Percentiles rank a stretch among this genome's conserved stretches.
Conservation (phyloP, 2,888 invertebrate species). For the Orthosia gothica region DNA sequence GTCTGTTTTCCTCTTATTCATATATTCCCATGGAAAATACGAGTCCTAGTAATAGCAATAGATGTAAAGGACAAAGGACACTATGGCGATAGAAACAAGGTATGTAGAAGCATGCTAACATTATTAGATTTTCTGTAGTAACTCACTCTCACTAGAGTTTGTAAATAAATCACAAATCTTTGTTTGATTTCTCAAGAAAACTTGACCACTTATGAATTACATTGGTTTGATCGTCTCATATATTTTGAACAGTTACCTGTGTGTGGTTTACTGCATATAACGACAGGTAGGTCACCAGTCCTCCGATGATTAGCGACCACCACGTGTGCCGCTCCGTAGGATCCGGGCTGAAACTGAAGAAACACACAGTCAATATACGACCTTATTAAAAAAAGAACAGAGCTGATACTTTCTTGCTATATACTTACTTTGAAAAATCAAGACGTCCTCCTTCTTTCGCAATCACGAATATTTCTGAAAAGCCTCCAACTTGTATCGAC, state of each 20-base stretch:
- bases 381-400: neutral
- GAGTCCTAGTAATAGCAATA: neutral
- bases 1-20: neutral
- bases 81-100: neutral
- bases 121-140: constrained; percentile 14
- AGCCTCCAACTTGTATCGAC: constrained; percentile 93
- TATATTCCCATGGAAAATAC: neutral
- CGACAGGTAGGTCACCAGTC: constrained; percentile 95
- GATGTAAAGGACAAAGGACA: neutral
- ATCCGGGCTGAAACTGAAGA: constrained; percentile 94
- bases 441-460: constrained; percentile 94
- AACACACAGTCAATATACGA: constrained; percentile 13
- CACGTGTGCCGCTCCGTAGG: constrained; percentile 96
- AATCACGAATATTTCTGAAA: constrained; percentile 93
- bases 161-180: neutral
- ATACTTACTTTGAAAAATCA: constrained; percentile 93
- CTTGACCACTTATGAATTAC: too few relatives aligned
- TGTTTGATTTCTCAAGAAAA: neutral
- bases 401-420: neutral
- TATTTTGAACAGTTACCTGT: constrained; percentile 82
- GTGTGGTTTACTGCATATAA: constrained; percentile 97
- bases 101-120: neutral
- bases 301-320: constrained; percentile 96
- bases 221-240: neutral
- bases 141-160: neutral